Conservation (phyloP, 2,797 vertebrate genomes). For the Scyliorhinus canicula region DNA sequence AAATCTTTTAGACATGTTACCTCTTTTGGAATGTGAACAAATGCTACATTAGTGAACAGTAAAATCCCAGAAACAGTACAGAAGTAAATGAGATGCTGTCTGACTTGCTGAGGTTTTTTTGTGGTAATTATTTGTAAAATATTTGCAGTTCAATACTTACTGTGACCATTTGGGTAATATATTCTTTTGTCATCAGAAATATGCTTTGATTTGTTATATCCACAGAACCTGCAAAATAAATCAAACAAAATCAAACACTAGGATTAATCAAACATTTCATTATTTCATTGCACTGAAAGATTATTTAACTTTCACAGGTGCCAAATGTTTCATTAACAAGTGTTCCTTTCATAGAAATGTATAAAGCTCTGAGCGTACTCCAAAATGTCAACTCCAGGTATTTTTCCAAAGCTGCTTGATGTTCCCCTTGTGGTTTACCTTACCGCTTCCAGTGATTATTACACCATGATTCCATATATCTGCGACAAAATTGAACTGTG, state of each 20-base stretch:
- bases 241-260: background rate
- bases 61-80: background rate
- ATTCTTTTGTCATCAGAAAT: slow-evolving; percentile 85
- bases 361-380: background rate
- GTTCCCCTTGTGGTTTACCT: background rate
- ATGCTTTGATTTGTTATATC: slow-evolving; percentile 89
- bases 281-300: background rate
- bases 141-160: slow-evolving; percentile 65
- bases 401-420: background rate
- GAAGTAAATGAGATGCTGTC: background rate
- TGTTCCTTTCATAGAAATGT: background rate
- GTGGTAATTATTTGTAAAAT: background rate
- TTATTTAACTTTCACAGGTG: background rate
- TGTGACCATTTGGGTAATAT: slow-evolving; percentile 90
- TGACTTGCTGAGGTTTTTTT: background rate
- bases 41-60: background rate
- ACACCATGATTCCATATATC: background rate
- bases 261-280: background rate
- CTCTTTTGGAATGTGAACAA: background rate
- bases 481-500: background rate
- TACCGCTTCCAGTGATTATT: background rate
- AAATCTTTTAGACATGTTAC: background rate
- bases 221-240: slow-evolving; percentile 77
- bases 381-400: background rate
- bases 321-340: slow-evolving; percentile 7